phyloP scores from a whole-genome alignment of 2,888 invertebrate genomes.

The Idaea dimidiata region DNA sequence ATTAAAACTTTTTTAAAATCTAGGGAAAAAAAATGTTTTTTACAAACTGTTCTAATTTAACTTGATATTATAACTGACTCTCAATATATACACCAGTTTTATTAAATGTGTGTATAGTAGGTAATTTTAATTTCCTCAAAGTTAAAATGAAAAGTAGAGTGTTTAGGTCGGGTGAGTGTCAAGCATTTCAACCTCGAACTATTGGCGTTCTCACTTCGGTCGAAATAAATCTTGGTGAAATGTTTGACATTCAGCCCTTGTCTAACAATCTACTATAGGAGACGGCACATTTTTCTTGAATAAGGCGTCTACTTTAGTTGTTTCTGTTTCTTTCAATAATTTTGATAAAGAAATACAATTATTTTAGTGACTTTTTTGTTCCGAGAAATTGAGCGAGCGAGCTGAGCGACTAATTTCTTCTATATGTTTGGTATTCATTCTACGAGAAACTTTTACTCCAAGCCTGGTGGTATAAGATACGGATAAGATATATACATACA shows the following conservation, averaged over 20 bases:
- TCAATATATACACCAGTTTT: too few species aligned
- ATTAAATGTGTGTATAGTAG: too few species aligned
- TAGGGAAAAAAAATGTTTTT: too few species aligned
- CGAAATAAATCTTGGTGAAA: conserved; percentile 27
- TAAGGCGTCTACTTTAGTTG: conserved; percentile 24
- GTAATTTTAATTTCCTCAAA: too few species aligned
- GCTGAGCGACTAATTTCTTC: conserved; percentile 28
- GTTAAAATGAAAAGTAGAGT: too few species aligned
- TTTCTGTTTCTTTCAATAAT: conserved; percentile 19
- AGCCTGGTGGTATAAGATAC: conserved; percentile 24
- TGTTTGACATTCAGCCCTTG: too few species aligned
- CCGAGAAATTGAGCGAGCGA: conserved; percentile 15
- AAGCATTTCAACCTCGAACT: conserved; percentile 26
- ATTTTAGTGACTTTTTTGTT: conserved; percentile 17
- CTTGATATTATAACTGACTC: too few species aligned
- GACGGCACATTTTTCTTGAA: conserved; percentile 19
- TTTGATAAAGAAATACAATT: conserved; percentile 28
- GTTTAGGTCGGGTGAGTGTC: too few species aligned
- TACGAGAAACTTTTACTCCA: conserved; percentile 37
- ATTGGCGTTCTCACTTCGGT: conserved; percentile 28
- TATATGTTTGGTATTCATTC: conserved; percentile 41
- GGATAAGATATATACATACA: conserved; percentile 31
- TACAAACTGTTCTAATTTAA: too few species aligned
- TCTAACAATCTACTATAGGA: conserved; percentile 29
- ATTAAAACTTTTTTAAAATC: too few species aligned